Percentiles rank a stretch among this genome's conserved stretches.
phyloP scores from a whole-genome alignment of 2,797 vertebrate genomes.

The Intellagama lesueurii region DNA sequence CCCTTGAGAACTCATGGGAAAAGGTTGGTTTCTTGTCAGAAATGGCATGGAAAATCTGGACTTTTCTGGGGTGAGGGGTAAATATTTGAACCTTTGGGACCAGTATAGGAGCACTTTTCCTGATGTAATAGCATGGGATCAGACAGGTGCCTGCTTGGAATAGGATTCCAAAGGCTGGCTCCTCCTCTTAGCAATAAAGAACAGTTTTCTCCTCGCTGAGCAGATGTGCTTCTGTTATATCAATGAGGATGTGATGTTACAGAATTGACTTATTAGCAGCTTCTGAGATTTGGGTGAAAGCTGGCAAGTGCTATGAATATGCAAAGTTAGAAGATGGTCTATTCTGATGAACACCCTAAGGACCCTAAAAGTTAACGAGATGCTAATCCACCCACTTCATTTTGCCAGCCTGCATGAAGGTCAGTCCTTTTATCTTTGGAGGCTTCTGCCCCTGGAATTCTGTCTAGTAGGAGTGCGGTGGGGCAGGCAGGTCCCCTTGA shows the following conservation, averaged over 20 bases:
- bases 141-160: not conserved
- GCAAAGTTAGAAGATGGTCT: not conserved
- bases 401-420: too few species aligned
- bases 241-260: not conserved
- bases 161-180: not conserved
- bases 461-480: too few species aligned
- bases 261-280: not conserved
- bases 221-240: not conserved
- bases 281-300: not conserved
- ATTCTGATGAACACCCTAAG: not conserved
- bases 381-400: too few species aligned
- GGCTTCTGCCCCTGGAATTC: too few species aligned
- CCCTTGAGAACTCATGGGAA: not conserved
- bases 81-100: not conserved
- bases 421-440: too few species aligned
- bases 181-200: not conserved
- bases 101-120: not conserved
- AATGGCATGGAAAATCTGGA: not conserved
- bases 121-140: not conserved
- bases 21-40: not conserved
- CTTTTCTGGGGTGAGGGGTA: not conserved
- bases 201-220: not conserved
- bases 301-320: not conserved
- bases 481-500: too few species aligned
- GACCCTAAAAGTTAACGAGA: too few species aligned